phyloP scores from a whole-genome alignment of 2,797 vertebrate species.

The Acipenser oxyrinchus region DNA sequence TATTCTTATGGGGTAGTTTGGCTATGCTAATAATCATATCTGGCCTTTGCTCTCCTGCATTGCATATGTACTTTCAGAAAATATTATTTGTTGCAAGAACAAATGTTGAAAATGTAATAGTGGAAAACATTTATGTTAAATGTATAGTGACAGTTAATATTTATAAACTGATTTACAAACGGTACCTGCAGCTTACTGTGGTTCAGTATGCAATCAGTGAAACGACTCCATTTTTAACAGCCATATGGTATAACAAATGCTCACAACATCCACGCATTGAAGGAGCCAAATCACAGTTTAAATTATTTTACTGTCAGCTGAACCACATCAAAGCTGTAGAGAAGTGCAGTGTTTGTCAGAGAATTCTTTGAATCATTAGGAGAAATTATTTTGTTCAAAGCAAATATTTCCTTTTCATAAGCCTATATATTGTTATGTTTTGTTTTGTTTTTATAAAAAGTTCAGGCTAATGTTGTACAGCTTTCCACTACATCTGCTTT shows the following conservation, averaged over 20 bases:
- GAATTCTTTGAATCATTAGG: conserved; percentile 49
- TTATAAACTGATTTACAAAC: conserved; percentile 42
- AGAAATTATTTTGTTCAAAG: conserved; percentile 52
- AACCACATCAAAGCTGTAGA: conserved; percentile 43
- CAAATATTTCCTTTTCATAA: conserved; percentile 44
- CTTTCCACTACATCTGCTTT: conserved; percentile 25
- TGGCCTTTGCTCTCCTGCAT: too few relatives aligned
- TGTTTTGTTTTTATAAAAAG: conserved; percentile 29
- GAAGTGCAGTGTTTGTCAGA: conserved; percentile 41
- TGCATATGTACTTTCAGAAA: too few relatives aligned
- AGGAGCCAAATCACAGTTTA: conserved; percentile 33
- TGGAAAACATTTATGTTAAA: conserved; percentile 19
- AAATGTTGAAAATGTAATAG: too few relatives aligned
- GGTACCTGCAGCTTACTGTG: conserved; percentile 44
- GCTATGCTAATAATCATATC: too few relatives aligned
- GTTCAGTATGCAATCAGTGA: conserved; percentile 53
- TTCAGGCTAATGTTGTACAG: conserved; percentile 30
- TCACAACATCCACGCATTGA: conserved; percentile 24
- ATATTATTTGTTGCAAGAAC: too few relatives aligned
- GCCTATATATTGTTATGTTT: conserved; percentile 29
- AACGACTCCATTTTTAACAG: conserved; percentile 50
- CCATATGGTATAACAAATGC: conserved; percentile 36
- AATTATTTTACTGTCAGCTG: conserved; percentile 43
- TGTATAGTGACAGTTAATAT: conserved; percentile 47
- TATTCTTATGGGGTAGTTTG: too few relatives aligned